Base-by-base conservation (phyloP, 1,140 invertebrate genomes). In the Cotesia glomerata region DNA sequence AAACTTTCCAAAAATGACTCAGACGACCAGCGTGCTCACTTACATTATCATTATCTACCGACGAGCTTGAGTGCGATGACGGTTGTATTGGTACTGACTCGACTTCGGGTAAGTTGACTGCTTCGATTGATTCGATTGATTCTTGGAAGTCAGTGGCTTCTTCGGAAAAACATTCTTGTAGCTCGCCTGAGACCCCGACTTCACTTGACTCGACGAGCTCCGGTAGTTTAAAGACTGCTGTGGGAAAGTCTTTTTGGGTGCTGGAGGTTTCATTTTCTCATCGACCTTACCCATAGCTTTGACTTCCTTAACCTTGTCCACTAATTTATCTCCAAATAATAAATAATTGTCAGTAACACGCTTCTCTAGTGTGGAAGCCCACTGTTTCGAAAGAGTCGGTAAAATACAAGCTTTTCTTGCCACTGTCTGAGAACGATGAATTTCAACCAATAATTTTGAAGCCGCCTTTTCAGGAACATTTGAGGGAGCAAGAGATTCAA, bases 281-380 rank as follows among this genome's bases (percentile, higher is more conserved):
- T 45, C 63, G 3, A 54, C 64, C 0, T 26, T 74, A 7, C 67
- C 65, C 39, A 13, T 1, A 36, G 39, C 49, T 49, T 74, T 71
- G 1, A 54, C 32, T 13, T 74, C 64, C 32, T 74, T 71, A 4
- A 71, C 49, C 59, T 68, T 68, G 0, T 74, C 73, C 3, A 49
- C 69, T 4, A 71, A 49, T 13, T 72, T 75, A n/a, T 65, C 26
- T 4, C 66, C 74, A 54, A n/a, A n/a, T n/a, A 78, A 74, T 75
- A 84, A 67, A 78, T 78, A 65, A 69, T 66, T 51, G 63, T 80
- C 75, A 68, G 76, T 54, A 39, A 75, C 16, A 34, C 39, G 52
- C 79, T 82, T 74, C 68, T 81, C 51, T 13, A 79, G 4, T 58
- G 78, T 8, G 78, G 76, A 80, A 66, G 52, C 69, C 64, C 36